Evolutionary conservation across 2,888 invertebrate species (phyloP).

Genomic region (Tipula confusa): DNA sequence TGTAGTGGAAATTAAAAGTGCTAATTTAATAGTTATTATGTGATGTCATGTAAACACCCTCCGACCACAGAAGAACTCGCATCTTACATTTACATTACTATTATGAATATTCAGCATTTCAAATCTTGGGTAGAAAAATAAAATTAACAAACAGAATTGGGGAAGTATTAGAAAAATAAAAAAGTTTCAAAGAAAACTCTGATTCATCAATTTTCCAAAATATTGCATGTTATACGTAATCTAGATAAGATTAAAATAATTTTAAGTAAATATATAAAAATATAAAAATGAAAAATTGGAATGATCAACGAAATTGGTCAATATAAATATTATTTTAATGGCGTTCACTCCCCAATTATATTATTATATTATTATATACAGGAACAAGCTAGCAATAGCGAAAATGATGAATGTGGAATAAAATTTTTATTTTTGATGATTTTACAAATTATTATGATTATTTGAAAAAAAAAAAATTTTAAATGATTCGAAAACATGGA

Average conservation of each 20-base stretch:
- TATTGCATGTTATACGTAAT: not conserved
- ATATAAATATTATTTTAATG: not conserved
- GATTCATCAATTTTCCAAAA: not conserved
- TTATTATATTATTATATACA: too few species aligned
- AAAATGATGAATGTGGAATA: not conserved
- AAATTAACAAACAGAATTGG: too few species aligned
- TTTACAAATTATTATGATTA: not conserved
- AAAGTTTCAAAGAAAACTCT: not conserved
- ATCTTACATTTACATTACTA: not conserved
- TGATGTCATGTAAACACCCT: too few species aligned
- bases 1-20: too few species aligned
- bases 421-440: not conserved
- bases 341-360: not conserved
- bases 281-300: not conserved
- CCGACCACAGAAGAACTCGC: too few species aligned
- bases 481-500: conserved; percentile 3
- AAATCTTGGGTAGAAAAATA: not conserved
- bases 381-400: not conserved
- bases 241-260: conserved; percentile 15
- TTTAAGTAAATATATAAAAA: not conserved
- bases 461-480: too few species aligned
- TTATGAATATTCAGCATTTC: not conserved
- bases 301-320: not conserved
- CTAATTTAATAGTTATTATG: too few species aligned
- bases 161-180: not conserved